Evolutionary conservation across 2,797 vertebrate genomes (phyloP).

Genomic region (Pterois miles): DNA sequence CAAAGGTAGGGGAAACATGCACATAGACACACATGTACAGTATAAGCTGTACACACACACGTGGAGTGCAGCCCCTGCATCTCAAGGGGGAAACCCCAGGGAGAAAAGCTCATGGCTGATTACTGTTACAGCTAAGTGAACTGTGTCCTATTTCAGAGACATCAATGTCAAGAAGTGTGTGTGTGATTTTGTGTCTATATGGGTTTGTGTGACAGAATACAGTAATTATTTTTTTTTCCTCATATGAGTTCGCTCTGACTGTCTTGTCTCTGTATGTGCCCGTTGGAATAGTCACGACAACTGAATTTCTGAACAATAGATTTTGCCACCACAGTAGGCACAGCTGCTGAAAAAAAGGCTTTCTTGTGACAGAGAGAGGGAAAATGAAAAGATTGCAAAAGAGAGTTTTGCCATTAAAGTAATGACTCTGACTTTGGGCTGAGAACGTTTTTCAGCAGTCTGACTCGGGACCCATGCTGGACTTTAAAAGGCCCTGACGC

Average conservation of each 20-base stretch:
- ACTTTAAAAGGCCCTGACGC: too few species aligned
- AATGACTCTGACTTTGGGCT: too few species aligned
- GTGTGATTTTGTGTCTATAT: constrained; percentile 17
- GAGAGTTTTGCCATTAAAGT: too few species aligned
- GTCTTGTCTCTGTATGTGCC: neutral
- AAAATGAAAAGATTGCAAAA: too few species aligned
- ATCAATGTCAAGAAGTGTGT: constrained; percentile 52
- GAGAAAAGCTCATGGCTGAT: constrained; percentile 46
- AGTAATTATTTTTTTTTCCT: neutral
- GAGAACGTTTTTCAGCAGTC: too few species aligned
- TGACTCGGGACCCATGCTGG: too few species aligned
- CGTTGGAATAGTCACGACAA: neutral
- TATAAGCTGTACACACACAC: neutral
- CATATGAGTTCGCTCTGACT: neutral
- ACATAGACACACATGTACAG: neutral
- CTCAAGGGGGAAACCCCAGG: constrained; percentile 19
- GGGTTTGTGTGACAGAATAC: neutral
- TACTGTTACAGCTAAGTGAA: constrained; percentile 65
- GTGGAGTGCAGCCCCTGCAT: constrained; percentile 16
- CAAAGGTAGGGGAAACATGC: neutral
- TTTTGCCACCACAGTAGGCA: too few species aligned
- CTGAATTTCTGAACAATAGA: neutral
- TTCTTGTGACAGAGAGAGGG: too few species aligned
- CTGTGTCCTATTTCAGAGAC: constrained; percentile 68
- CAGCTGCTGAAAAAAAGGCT: too few species aligned